A percentile compares a stretch with the other conserved stretches of the same genome.
Evolutionary conservation across 2,113 vertebrate species (phyloP).

Genomic region (Cottus gobio): DNA sequence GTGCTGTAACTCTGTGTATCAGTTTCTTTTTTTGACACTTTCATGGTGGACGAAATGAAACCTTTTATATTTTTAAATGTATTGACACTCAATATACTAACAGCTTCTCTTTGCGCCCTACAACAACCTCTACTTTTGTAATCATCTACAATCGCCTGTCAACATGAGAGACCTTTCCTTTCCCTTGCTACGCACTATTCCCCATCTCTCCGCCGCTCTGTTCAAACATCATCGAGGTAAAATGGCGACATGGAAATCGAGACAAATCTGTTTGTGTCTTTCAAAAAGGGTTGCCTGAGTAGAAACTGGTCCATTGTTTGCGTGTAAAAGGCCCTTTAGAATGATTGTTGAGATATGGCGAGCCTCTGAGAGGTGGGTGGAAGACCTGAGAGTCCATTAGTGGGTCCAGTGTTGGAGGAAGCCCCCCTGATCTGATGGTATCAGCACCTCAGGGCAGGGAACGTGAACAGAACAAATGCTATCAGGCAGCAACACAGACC

Average conservation of each 20-base stretch:
- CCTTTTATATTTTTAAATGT: not conserved
- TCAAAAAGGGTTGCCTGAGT: conserved; percentile 12
- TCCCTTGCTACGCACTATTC: not conserved
- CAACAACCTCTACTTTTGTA: not conserved
- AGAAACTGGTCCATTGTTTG: conserved; percentile 22
- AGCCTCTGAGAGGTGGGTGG: conserved; percentile 38
- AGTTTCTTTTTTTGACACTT: not conserved
- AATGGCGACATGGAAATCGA: conserved; percentile 9
- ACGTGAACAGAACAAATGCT: conserved; percentile 64
- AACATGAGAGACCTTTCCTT: not conserved
- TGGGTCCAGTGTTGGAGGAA: conserved; percentile 63
- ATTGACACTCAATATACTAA: not conserved
- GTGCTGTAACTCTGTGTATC: not conserved
- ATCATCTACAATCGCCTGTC: not conserved
- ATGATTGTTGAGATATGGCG: conserved; percentile 69
- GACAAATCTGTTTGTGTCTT: conserved; percentile 22
- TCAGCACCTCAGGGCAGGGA: conserved; percentile 73
- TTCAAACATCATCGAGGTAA: conserved; percentile 15
- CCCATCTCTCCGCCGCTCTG: not conserved
- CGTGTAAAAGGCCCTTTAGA: conserved; percentile 47
- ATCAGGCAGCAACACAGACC: conserved; percentile 53
- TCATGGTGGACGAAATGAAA: not conserved
- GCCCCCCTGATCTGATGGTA: conserved; percentile 73
- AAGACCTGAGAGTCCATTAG: conserved; percentile 75
- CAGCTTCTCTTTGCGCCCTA: not conserved